Percentiles rank a stretch among this genome's conserved stretches.
phyloP scores from a whole-genome alignment of 2,888 invertebrate genomes.

The Oscheius onirici region DNA sequence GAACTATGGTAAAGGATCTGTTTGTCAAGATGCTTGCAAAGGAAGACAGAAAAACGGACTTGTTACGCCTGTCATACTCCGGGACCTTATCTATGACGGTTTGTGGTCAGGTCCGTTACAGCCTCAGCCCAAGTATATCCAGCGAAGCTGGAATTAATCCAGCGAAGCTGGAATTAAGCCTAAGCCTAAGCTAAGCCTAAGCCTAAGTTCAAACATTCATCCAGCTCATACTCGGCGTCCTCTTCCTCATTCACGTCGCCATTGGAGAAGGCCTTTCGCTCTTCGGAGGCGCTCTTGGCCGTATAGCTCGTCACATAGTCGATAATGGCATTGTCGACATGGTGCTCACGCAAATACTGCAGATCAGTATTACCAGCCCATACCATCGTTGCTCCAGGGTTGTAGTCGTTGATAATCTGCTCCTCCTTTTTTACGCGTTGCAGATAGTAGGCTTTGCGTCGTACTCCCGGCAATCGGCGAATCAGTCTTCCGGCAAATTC shows the following conservation, averaged over 20 bases:
- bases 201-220: too few species aligned
- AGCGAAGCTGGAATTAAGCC: not conserved
- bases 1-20: too few species aligned
- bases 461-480: not conserved
- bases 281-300: not conserved
- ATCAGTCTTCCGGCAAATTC: not conserved
- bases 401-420: slow-evolving; percentile 8
- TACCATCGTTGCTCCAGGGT: not conserved
- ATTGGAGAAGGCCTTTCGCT: too few species aligned
- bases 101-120: too few species aligned
- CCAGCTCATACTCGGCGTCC: too few species aligned
- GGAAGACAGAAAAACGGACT: too few species aligned
- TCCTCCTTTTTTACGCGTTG: not conserved
- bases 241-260: too few species aligned
- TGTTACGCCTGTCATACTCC: too few species aligned
- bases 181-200: not conserved
- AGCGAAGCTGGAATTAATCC: too few species aligned
- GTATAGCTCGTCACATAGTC: slow-evolving; percentile 7
- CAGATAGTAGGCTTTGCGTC: not conserved
- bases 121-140: not conserved
- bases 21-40: too few species aligned
- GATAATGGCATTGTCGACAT: not conserved
- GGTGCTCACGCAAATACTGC: not conserved
- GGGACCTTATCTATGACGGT: too few species aligned
- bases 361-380: slow-evolving; percentile 9